These are phyloP conservation scores for Hecatera dysodea DNA, from an alignment of 2,888 invertebrate species.

Conservation along the genomic window DNA sequence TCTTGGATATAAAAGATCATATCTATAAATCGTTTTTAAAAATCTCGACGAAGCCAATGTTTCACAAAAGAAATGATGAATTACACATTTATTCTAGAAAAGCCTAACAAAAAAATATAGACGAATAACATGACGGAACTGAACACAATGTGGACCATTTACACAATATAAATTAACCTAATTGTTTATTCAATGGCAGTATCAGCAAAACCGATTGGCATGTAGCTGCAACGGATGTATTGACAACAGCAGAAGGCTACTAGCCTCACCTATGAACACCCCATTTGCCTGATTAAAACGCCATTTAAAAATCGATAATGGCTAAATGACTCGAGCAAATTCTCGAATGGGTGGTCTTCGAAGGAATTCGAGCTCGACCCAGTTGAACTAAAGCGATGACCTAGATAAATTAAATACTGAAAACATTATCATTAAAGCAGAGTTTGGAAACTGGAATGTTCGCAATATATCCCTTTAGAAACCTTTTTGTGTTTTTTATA, in stretches of 20 bases:
- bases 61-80: neutral
- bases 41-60: neutral
- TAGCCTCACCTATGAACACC: conserved; percentile 32
- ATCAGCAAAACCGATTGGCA: conserved; percentile 33
- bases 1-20: neutral
- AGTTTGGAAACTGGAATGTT: conserved; percentile 23
- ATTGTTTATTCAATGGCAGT: conserved; percentile 26
- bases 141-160: neutral
- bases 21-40: neutral
- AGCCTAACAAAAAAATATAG: neutral
- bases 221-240: conserved; percentile 28
- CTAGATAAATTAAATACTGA: conserved; percentile 49
- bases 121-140: neutral
- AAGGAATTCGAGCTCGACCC: conserved; percentile 49
- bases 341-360: conserved; percentile 47
- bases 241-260: conserved; percentile 22
- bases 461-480: conserved; percentile 15
- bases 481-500: conserved; percentile 21
- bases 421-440: conserved; percentile 28
- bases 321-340: conserved; percentile 55
- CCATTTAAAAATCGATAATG: conserved; percentile 56
- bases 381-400: conserved; percentile 43
- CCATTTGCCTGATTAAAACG: conserved; percentile 57
- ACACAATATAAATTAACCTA: conserved; percentile 37
- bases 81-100: neutral